Evolutionary conservation across 2,888 invertebrate genomes (phyloP).

Genomic region (Drosophila mulleri): DNA sequence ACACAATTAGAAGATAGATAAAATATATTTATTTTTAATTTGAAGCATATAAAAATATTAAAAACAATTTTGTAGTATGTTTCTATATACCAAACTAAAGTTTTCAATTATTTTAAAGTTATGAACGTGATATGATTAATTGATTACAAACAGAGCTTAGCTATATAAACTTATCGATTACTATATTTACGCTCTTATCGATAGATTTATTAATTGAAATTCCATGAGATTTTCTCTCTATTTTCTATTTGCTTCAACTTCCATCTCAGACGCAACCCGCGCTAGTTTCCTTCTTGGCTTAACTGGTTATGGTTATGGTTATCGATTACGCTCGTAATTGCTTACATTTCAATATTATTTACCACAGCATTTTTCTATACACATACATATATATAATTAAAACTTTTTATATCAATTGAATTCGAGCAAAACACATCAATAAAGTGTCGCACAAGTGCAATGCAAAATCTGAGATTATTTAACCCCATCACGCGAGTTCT

Average conservation of each 20-base stretch:
- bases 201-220: background rate
- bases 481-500: conserved; percentile 7
- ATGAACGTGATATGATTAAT: too few species aligned
- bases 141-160: too few species aligned
- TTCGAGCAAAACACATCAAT: conserved; percentile 40
- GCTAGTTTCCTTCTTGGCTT: background rate
- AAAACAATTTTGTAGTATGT: too few species aligned
- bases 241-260: background rate
- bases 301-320: background rate
- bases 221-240: background rate
- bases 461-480: conserved; percentile 22
- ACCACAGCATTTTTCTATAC: background rate
- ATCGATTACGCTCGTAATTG: conserved; percentile 1
- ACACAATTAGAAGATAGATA: too few species aligned
- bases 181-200: background rate
- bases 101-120: too few species aligned
- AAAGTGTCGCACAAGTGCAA: conserved; percentile 48
- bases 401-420: background rate
- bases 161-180: background rate
- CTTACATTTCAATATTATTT: background rate
- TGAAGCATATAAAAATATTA: too few species aligned
- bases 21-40: too few species aligned
- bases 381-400: background rate
- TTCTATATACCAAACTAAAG: too few species aligned
- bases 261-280: background rate